These are phyloP conservation scores for Otus sunia DNA, from an alignment of 2,113 vertebrate genomes.

Conservation along the genomic window DNA sequence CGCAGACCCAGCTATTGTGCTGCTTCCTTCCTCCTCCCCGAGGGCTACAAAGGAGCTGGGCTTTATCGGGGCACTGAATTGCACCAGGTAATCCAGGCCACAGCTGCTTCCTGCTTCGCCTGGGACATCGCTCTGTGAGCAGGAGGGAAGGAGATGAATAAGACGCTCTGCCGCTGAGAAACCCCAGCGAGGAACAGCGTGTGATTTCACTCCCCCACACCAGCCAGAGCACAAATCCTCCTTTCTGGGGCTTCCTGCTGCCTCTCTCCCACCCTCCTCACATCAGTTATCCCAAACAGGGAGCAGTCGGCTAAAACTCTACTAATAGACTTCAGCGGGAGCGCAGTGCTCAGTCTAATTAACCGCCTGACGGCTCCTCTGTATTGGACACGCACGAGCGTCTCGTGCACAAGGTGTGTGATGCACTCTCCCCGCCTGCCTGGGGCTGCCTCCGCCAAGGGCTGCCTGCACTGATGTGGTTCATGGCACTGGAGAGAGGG, in stretches of 20 bases:
- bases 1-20: not conserved
- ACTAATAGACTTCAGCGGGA: not conserved
- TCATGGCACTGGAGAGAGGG: fast-evolving
- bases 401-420: fast-evolving
- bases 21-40: slow-evolving; percentile 50
- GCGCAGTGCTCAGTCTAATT: not conserved
- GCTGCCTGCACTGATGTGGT: not conserved
- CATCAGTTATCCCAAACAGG: slow-evolving; percentile 9
- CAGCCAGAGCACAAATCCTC: not conserved
- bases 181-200: not conserved
- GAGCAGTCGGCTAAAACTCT: not conserved
- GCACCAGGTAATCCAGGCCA: slow-evolving; percentile 25
- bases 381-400: not conserved
- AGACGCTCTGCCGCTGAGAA: not conserved
- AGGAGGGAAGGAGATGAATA: slow-evolving; percentile 1
- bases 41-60: not conserved
- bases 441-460: fast-evolving
- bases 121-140: fast-evolving
- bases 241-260: slow-evolving; percentile 1
- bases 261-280: not conserved
- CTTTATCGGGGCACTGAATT: not conserved
- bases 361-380: not conserved
- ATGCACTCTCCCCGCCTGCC: not conserved
- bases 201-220: not conserved
- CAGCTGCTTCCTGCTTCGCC: slow-evolving; percentile 54